These are phyloP conservation scores for Sebastes trivittatus DNA, from an alignment of 2,797 vertebrate genomes.

Conservation along the genomic window DNA sequence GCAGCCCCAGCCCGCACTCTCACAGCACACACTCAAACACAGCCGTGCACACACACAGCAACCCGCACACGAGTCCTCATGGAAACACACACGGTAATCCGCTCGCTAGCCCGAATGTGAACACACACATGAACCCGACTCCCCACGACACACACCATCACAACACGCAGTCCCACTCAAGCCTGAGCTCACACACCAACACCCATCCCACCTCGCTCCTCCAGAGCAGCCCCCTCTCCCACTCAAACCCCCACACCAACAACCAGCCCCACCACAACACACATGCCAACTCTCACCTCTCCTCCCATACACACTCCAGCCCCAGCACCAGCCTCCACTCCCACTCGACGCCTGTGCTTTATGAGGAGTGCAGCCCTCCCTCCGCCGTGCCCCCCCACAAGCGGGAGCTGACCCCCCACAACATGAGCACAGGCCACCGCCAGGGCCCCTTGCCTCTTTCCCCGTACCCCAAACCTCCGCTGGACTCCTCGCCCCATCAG, in stretches of 20 bases:
- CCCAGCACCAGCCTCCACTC: constrained; percentile 65
- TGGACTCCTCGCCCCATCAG: constrained; percentile 92
- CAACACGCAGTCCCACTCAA: constrained; percentile 58
- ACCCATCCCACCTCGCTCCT: constrained; percentile 56
- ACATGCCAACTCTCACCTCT: constrained; percentile 54
- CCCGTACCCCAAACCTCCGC: constrained; percentile 83
- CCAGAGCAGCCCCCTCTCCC: constrained; percentile 65
- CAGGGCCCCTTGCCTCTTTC: constrained; percentile 84
- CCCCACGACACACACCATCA: constrained; percentile 69
- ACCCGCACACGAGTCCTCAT: constrained; percentile 85
- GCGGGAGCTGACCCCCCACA: constrained; percentile 83
- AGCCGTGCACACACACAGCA: constrained; percentile 61
- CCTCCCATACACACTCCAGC: constrained; percentile 56
- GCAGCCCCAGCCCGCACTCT: constrained; percentile 90
- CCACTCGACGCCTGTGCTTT: constrained; percentile 79
- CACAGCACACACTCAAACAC: constrained; percentile 83
- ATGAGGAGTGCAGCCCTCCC: constrained; percentile 88
- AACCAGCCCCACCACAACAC: constrained; percentile 82
- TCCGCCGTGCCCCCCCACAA: constrained; percentile 80
- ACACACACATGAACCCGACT: constrained; percentile 56
- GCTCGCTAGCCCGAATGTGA: constrained; percentile 58
- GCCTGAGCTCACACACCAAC: constrained; percentile 63
- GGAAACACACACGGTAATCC: constrained; percentile 59
- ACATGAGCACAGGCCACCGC: constrained; percentile 80
- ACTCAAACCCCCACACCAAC: constrained; percentile 51